phyloP scores from a whole-genome alignment of 2,113 vertebrate genomes.

The Lagenorhynchus albirostris region DNA sequence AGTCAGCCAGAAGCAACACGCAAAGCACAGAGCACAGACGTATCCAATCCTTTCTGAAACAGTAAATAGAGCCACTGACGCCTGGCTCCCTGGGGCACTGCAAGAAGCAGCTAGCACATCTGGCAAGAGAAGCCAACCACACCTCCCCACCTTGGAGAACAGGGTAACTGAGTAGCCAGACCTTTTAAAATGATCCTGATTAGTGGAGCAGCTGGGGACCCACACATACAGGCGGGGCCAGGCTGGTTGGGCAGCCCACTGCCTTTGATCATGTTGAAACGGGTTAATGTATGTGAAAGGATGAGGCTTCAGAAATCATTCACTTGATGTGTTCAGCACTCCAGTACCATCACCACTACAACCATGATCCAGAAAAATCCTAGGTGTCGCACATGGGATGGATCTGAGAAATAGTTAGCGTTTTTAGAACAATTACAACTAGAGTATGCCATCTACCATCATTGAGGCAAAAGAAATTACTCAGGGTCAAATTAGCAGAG shows the following conservation, averaged over 20 bases:
- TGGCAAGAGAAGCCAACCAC: not conserved
- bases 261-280: not conserved
- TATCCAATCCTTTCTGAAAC: slow-evolving; percentile 33
- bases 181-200: not conserved
- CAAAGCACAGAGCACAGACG: slow-evolving; percentile 9
- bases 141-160: not conserved
- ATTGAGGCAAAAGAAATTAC: not conserved
- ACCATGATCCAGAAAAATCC: not conserved
- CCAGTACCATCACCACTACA: not conserved
- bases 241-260: not conserved
- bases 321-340: not conserved
- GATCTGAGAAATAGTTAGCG: not conserved
- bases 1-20: slow-evolving; percentile 12
- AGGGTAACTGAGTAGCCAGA: not conserved
- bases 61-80: slow-evolving; percentile 45
- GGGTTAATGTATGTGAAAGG: not conserved
- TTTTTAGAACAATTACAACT: not conserved
- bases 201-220: not conserved
- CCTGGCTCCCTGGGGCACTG: not conserved
- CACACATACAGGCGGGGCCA: not conserved
- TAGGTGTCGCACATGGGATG: not conserved
- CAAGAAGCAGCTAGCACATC: slow-evolving; percentile 38
- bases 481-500: not conserved
- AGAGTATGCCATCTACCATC: not conserved
- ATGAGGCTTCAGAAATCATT: slow-evolving; percentile 10